Evolutionary conservation across 2,113 vertebrate genomes (phyloP).

Genomic region (Puntigrus tetrazona): DNA sequence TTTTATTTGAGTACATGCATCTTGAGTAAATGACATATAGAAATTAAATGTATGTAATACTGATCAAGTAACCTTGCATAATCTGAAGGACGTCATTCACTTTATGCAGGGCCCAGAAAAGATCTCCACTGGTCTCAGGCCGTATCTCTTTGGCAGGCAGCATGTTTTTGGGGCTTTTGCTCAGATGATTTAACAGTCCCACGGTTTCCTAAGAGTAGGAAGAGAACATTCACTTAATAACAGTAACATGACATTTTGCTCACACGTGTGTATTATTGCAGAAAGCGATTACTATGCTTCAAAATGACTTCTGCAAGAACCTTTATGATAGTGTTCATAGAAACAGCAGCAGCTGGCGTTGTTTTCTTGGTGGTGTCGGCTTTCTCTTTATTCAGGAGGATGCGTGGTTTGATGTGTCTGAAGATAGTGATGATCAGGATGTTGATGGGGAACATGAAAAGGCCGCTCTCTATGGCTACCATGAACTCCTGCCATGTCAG

Average conservation of each 20-base stretch:
- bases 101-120: constrained; percentile 66
- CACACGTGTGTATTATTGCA: neutral
- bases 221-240: constrained; percentile 25
- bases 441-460: constrained; percentile 85
- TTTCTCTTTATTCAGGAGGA: constrained; percentile 55
- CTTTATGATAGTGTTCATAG: constrained; percentile 67
- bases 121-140: constrained; percentile 65
- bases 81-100: constrained; percentile 68
- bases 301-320: constrained; percentile 49
- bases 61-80: constrained; percentile 70
- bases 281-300: neutral
- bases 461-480: constrained; percentile 77
- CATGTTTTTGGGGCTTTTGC: constrained; percentile 69
- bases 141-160: constrained; percentile 54
- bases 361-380: neutral
- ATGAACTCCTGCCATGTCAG: constrained; percentile 77
- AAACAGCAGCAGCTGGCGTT: constrained; percentile 36
- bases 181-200: constrained; percentile 65
- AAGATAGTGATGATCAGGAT: constrained; percentile 83
- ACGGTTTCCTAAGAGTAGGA: constrained; percentile 67
- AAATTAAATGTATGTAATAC: neutral
- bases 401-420: constrained; percentile 74
- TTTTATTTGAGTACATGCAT: neutral
- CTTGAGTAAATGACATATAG: neutral
- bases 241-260: neutral